These are phyloP conservation scores for Calycopis cecrops DNA, from an alignment of 1,140 invertebrate species.

Conservation along the genomic window DNA sequence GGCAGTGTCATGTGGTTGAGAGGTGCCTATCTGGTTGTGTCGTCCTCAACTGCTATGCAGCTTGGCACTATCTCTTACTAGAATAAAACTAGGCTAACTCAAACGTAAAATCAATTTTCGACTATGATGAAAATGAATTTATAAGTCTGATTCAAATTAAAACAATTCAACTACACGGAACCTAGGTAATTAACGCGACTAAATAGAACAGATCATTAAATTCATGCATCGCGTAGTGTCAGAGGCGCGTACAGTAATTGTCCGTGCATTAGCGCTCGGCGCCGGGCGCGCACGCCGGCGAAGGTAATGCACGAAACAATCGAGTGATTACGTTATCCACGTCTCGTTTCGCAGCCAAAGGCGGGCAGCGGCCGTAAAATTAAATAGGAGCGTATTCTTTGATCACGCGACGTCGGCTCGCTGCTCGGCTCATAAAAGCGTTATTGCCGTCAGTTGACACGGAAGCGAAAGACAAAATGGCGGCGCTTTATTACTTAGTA, in stretches of 20 bases:
- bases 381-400: constrained; percentile 57
- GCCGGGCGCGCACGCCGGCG: neutral
- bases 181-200: no score
- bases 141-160: no score
- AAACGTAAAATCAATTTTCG: no score
- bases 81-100: no score
- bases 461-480: constrained; percentile 69
- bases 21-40: no score
- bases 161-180: no score
- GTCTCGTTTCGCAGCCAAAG: constrained; percentile 59
- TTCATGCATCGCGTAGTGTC: no score
- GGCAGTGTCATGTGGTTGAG: no score
- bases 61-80: no score
- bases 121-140: no score
- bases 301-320: constrained; percentile 28
- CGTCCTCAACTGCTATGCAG: no score
- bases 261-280: neutral
- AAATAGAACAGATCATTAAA: no score
- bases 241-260: neutral
- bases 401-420: constrained; percentile 58
- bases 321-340: constrained; percentile 46
- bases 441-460: constrained; percentile 57
- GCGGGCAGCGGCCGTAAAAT: constrained; percentile 60
- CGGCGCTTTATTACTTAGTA: constrained; percentile 73
- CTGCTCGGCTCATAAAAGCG: constrained; percentile 61